Conservation (phyloP, 2,888 invertebrate species). For the Cyaniris semiargus region DNA sequence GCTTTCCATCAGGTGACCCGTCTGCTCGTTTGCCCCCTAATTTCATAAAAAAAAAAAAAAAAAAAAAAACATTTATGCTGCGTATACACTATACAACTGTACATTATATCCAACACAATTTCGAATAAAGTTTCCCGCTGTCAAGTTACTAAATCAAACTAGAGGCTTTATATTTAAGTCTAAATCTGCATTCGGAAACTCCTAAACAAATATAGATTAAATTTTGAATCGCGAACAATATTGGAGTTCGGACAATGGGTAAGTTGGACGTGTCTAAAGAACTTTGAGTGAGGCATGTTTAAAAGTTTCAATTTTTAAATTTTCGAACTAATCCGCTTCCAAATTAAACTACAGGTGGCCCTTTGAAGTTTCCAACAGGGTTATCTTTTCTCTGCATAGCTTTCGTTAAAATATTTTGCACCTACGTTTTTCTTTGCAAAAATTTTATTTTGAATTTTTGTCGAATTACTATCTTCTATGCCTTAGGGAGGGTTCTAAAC, state of each 20-base stretch:
- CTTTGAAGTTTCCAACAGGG: not conserved
- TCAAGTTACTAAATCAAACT: constrained; percentile 6
- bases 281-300: constrained; percentile 28
- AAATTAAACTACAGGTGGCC: constrained; percentile 17
- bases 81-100: too few species aligned
- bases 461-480: not conserved
- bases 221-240: constrained; percentile 28
- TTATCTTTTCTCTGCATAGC: constrained; percentile 16
- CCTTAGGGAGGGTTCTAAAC: not conserved
- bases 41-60: too few species aligned
- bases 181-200: not conserved
- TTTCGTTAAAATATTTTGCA: not conserved
- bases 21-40: too few species aligned
- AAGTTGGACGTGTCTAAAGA: constrained; percentile 31
- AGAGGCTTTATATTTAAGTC: not conserved
- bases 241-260: constrained; percentile 27
- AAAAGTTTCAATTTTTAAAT: constrained; percentile 29
- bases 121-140: not conserved
- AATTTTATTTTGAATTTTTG: not conserved
- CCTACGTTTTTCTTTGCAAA: not conserved
- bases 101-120: not conserved
- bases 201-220: constrained; percentile 32
- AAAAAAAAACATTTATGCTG: too few species aligned
- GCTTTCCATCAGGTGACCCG: too few species aligned
- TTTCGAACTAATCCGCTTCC: constrained; percentile 6